phyloP scores from a whole-genome alignment of 2,797 vertebrate species.

The Manis pentadactyla region DNA sequence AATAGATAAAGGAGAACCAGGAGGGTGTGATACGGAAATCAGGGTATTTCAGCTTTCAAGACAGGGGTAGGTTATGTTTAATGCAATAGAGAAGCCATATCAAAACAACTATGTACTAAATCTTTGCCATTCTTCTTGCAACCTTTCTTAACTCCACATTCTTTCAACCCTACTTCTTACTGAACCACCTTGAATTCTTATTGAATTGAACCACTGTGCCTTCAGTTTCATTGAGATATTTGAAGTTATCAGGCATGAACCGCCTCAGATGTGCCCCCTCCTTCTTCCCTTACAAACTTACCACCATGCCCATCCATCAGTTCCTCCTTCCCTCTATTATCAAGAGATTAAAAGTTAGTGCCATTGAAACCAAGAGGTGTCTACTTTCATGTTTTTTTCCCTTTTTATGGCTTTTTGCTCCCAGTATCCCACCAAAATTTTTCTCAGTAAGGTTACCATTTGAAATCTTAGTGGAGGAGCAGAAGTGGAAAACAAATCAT shows the following conservation, averaged over 20 bases:
- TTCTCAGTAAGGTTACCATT: constrained; percentile 21
- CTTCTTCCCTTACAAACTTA: not conserved
- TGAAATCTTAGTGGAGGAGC: constrained; percentile 30
- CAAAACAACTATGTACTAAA: not conserved
- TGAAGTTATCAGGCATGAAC: not conserved
- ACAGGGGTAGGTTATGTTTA: not conserved
- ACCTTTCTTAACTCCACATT: not conserved
- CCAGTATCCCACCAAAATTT: not conserved
- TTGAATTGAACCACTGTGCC: not conserved
- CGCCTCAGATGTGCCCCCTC: not conserved
- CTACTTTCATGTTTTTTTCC: not conserved
- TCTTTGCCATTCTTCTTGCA: not conserved
- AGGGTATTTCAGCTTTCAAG: not conserved
- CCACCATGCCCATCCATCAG: not conserved
- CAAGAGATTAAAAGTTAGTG: not conserved
- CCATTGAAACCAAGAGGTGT: not conserved
- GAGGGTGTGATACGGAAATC: not conserved
- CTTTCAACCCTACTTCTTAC: not conserved
- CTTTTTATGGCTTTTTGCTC: not conserved
- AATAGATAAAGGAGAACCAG: not conserved
- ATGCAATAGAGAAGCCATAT: not conserved
- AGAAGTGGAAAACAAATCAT: not conserved
- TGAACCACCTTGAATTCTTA: not conserved
- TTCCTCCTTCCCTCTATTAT: not conserved
- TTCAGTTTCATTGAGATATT: not conserved